Conservation (phyloP, 2,888 invertebrate species). For the Zygaena filipendulae region DNA sequence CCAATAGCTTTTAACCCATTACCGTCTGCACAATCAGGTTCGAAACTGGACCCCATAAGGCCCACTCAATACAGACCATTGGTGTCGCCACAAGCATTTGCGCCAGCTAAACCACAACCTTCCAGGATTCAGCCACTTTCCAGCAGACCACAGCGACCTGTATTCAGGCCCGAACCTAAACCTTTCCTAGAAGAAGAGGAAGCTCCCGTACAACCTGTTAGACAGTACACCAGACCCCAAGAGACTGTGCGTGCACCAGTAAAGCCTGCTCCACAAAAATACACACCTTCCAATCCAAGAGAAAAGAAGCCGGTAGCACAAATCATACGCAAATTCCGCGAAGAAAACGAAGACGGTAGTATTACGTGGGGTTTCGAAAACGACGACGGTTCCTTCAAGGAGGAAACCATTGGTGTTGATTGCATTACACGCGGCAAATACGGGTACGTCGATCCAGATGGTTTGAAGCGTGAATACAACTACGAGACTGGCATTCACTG, state of each 20-base stretch:
- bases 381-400: constrained; percentile 88
- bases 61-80: constrained; percentile 58
- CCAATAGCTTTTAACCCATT: constrained; percentile 51
- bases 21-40: constrained; percentile 43
- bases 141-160: constrained; percentile 59
- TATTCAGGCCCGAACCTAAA: constrained; percentile 58
- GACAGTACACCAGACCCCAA: constrained; percentile 56
- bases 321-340: constrained; percentile 76
- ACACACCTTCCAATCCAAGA: constrained; percentile 41
- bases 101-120: constrained; percentile 42
- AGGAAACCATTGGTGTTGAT: constrained; percentile 83
- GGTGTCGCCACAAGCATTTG: constrained; percentile 43
- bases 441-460: constrained; percentile 87
- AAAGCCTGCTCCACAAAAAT: constrained; percentile 50
- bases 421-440: constrained; percentile 83
- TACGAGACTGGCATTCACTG: constrained; percentile 85
- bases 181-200: constrained; percentile 58
- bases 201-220: constrained; percentile 45
- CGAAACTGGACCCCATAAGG: constrained; percentile 47
- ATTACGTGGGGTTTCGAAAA: constrained; percentile 92
- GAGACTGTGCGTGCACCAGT: constrained; percentile 43
- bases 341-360: constrained; percentile 83
- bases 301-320: constrained; percentile 79
- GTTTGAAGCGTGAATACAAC: constrained; percentile 81
- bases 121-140: constrained; percentile 55